Conservation (phyloP, 2,797 vertebrate species). For the Falco concolor region DNA sequence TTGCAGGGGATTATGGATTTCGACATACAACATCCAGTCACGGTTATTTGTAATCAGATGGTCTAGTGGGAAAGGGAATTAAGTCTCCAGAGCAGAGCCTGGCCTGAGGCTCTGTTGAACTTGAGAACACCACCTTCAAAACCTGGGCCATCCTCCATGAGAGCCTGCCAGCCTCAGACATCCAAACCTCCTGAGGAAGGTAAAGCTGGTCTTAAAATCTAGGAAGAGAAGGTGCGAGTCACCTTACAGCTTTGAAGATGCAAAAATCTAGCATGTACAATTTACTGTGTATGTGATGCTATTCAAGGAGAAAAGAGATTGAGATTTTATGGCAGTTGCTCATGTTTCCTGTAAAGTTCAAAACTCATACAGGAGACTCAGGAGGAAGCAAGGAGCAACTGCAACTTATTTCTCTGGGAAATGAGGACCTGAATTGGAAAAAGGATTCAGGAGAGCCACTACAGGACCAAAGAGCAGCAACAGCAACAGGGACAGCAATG, state of each 20-base stretch:
- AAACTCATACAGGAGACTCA: background rate
- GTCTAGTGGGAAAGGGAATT: slow-evolving; percentile 28
- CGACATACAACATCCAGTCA: slow-evolving; percentile 38
- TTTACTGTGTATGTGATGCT: background rate
- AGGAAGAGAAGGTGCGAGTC: background rate
- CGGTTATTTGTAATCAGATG: background rate
- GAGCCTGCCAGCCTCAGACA: background rate
- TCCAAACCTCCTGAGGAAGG: background rate
- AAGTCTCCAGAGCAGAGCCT: background rate
- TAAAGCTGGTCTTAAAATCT: background rate
- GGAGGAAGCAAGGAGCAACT: background rate
- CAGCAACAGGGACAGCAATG: background rate
- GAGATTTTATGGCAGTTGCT: background rate
- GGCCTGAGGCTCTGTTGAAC: background rate
- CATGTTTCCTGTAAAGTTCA: background rate
- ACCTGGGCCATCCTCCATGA: background rate
- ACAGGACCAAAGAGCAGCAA: background rate
- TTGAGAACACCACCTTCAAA: background rate
- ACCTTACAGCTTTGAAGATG: background rate
- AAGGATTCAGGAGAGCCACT: background rate
- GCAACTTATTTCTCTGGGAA: background rate
- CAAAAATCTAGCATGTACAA: background rate
- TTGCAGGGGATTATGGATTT: slow-evolving; percentile 51
- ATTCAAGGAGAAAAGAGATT: background rate
- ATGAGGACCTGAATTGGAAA: background rate